These are phyloP conservation scores for Drosophila lowei DNA, from an alignment of 1,140 invertebrate genomes.

Conservation along the genomic window DNA sequence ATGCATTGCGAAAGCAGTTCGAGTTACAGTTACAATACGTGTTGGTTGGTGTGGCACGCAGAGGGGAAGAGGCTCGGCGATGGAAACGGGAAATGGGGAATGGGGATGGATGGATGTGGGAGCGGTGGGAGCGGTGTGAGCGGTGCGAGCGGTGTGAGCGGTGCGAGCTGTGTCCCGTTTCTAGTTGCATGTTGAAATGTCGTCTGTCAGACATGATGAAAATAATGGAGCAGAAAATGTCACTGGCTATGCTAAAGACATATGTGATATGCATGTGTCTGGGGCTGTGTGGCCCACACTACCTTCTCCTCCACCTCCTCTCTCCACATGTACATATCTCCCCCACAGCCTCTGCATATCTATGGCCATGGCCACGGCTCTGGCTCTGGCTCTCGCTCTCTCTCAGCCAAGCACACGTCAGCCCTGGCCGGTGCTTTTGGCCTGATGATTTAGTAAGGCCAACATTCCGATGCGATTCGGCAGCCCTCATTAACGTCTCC, in stretches of 20 bases:
- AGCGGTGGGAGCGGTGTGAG: constrained; percentile 26
- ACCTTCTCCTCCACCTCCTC: not conserved
- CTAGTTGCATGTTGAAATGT: constrained; percentile 78
- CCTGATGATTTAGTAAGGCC: constrained; percentile 75
- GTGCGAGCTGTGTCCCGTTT: constrained; percentile 48
- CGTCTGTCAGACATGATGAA: constrained; percentile 81
- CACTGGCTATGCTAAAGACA: constrained; percentile 69
- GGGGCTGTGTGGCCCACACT: constrained; percentile 13
- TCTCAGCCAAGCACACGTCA: constrained; percentile 41
- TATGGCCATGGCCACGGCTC: constrained; percentile 15
- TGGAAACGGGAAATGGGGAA: constrained; percentile 24
- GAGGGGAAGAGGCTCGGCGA: not conserved
- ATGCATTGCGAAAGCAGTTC: constrained; percentile 45
- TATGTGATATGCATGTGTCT: constrained; percentile 34
- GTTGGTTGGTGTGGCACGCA: constrained; percentile 23
- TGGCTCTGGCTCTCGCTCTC: not conserved
- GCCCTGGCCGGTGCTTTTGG: constrained; percentile 54
- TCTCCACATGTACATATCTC: not conserved
- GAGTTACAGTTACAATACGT: constrained; percentile 55
- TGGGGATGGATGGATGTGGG: constrained; percentile 26
- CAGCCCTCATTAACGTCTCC: constrained; percentile 65
- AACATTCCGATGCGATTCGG: constrained; percentile 64
- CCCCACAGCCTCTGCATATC: constrained; percentile 32
- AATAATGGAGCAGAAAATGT: constrained; percentile 82
- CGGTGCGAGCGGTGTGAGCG: constrained; percentile 15